Conservation (phyloP, 2,888 invertebrate genomes). For the Volucella inanis region DNA sequence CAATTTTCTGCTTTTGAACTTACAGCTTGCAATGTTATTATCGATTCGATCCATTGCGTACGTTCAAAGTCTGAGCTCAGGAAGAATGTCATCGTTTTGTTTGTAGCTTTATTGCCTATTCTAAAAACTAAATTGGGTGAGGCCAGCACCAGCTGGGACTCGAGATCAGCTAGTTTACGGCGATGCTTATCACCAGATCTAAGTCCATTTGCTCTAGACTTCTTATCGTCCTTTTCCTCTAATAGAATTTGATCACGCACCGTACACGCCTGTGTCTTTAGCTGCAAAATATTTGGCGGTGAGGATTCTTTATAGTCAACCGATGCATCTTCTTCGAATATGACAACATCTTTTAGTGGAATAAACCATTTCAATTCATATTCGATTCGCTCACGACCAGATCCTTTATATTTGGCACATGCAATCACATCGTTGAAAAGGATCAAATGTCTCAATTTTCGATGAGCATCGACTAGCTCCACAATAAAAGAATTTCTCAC, state of each 20-base stretch:
- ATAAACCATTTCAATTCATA: constrained; percentile 98
- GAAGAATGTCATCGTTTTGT: constrained; percentile 91
- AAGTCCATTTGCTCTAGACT: constrained; percentile 80
- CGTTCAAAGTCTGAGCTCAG: constrained; percentile 97
- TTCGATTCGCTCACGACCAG: constrained; percentile 93
- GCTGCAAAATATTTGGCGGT: constrained; percentile 91
- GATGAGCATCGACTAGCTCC: constrained; percentile 93
- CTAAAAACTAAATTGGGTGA: constrained; percentile 94
- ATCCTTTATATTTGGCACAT: constrained; percentile 96
- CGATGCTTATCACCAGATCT: constrained; percentile 91
- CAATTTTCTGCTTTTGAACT: neutral
- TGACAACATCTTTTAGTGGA: constrained; percentile 91
- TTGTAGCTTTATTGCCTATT: constrained; percentile 88
- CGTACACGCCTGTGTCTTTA: constrained; percentile 93
- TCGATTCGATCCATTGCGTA: constrained; percentile 96
- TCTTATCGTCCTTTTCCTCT: constrained; percentile 89
- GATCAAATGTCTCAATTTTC: constrained; percentile 95
- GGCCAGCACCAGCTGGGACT: constrained; percentile 94
- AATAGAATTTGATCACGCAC: constrained; percentile 92
- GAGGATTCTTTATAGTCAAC: constrained; percentile 89
- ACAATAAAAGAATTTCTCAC: constrained; percentile 98
- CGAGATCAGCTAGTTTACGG: constrained; percentile 94
- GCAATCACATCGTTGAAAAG: constrained; percentile 97
- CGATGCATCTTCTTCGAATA: constrained; percentile 87
- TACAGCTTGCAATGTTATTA: constrained; percentile 89